Evolutionary conservation across 2,797 vertebrate species (phyloP).

Genomic region (Falco biarmicus): DNA sequence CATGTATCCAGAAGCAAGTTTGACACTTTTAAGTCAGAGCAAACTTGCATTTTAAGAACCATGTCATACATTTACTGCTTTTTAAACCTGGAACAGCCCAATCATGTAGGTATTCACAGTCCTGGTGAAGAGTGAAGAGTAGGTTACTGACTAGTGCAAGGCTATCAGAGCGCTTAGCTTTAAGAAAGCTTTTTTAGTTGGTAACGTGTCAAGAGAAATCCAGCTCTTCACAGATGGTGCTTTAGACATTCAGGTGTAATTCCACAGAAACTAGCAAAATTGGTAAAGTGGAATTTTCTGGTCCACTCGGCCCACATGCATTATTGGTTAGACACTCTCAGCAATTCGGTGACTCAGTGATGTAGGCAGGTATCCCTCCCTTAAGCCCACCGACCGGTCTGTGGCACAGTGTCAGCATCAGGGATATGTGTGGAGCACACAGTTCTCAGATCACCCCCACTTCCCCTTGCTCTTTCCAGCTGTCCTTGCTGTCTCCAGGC

Average conservation of each 20-base stretch:
- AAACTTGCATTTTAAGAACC: neutral
- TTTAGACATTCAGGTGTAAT: neutral
- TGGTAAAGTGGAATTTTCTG: neutral
- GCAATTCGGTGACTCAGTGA: neutral
- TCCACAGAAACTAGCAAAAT: neutral
- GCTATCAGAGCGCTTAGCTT: neutral
- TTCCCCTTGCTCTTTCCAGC: neutral
- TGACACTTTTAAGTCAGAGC: neutral
- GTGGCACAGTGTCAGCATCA: neutral
- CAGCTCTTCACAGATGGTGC: neutral
- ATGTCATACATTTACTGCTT: neutral
- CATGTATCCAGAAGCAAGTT: neutral
- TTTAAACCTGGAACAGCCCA: neutral
- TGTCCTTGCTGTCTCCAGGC: neutral
- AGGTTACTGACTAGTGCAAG: neutral
- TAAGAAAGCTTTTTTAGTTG: neutral
- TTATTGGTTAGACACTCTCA: neutral
- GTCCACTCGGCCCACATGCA: rapidly evolving
- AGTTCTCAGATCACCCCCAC: neutral
- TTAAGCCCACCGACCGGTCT: neutral
- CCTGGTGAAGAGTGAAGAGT: neutral
- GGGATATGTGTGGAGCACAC: neutral
- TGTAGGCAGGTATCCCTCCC: neutral
- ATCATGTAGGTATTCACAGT: no score
- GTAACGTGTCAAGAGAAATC: neutral